Conservation (phyloP, 2,888 invertebrate species). For the Chromoteleia sp. region DNA sequence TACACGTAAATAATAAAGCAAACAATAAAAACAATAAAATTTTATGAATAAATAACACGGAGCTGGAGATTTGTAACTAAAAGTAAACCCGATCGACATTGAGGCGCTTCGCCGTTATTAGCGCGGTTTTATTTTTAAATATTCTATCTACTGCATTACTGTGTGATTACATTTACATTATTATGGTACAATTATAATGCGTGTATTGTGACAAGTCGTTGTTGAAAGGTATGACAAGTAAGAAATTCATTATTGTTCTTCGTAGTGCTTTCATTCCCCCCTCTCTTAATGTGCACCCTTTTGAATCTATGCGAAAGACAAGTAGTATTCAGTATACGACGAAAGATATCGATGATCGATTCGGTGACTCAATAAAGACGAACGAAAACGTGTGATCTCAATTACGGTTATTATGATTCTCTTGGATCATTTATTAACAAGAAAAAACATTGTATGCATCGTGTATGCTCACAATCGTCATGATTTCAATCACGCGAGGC, state of each 20-base stretch:
- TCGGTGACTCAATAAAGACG: constrained; percentile 43
- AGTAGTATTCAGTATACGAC: constrained; percentile 54
- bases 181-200: constrained; percentile 11
- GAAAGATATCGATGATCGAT: constrained; percentile 59
- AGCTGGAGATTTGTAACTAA: constrained; percentile 25
- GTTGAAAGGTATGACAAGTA: too few relatives aligned
- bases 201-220: constrained; percentile 19
- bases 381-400: constrained; percentile 65
- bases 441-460: constrained; percentile 31
- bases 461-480: constrained; percentile 61
- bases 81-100: neutral
- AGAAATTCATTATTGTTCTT: too few relatives aligned
- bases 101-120: neutral
- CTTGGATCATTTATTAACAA: too few relatives aligned
- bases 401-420: neutral
- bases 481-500: constrained; percentile 68
- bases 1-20: constrained; percentile 60
- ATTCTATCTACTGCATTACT: constrained; percentile 8
- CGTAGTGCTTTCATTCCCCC: neutral
- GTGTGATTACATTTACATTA: constrained; percentile 9
- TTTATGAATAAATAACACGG: constrained; percentile 41
- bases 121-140: neutral
- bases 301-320: neutral
- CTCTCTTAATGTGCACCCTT: constrained; percentile 7
- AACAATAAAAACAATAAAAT: constrained; percentile 48